Evolutionary conservation across 2,113 vertebrate genomes (phyloP).

Genomic region (Elgaria multicarinata): DNA sequence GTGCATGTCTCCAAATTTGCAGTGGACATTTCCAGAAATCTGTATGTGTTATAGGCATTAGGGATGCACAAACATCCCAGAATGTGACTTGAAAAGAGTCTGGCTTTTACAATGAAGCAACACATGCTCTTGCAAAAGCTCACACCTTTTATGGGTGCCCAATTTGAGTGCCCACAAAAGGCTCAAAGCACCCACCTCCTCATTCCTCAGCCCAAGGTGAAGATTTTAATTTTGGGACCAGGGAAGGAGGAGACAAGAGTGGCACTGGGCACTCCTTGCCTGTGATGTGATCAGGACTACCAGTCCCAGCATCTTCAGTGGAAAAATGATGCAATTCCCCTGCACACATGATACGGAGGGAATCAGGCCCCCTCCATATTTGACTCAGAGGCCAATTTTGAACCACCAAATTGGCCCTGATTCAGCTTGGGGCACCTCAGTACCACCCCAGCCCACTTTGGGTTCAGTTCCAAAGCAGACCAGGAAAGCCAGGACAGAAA

Average conservation of each 20-base stretch:
- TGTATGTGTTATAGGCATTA: not conserved
- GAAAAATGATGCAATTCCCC: not conserved
- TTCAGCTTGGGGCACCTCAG: too few species aligned
- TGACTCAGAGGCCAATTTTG: too few species aligned
- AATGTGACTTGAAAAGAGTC: not conserved
- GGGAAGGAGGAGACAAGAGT: not conserved
- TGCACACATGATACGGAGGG: not conserved
- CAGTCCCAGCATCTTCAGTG: not conserved
- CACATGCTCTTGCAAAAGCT: not conserved
- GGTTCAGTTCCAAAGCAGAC: too few species aligned
- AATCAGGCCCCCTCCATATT: too few species aligned
- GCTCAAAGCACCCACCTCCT: not conserved
- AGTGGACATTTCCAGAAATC: not conserved
- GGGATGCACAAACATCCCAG: not conserved
- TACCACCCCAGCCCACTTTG: too few species aligned
- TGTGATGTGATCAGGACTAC: not conserved
- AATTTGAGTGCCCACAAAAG: fast-evolving
- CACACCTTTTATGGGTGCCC: not conserved
- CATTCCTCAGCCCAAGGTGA: not conserved
- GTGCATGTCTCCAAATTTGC: not conserved
- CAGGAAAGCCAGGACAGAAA: too few species aligned
- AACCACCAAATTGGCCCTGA: too few species aligned
- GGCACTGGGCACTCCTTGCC: not conserved
- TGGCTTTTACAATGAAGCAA: not conserved
- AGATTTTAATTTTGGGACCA: not conserved